These are phyloP conservation scores for Scleropages formosus DNA, from an alignment of 2,797 vertebrate species.

Conservation along the genomic window DNA sequence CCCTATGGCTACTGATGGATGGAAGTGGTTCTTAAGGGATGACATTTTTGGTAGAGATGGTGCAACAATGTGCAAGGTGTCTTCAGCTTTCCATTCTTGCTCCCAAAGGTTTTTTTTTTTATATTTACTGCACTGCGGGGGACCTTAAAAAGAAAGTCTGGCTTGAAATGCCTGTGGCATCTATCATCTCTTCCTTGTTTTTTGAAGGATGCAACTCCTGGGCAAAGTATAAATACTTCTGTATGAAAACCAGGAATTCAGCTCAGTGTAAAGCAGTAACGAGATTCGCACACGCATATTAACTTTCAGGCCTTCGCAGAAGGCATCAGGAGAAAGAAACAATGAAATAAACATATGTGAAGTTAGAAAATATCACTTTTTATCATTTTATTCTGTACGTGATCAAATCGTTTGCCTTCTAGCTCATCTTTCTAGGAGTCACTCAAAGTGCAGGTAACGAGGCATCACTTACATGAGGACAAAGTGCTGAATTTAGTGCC, in stretches of 20 bases:
- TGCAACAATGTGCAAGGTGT: constrained; percentile 2
- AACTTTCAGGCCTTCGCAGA: not conserved
- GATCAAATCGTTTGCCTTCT: too few species aligned
- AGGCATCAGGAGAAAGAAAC: not conserved
- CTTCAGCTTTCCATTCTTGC: constrained; percentile 20
- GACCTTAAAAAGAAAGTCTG: constrained; percentile 27
- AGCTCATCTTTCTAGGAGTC: too few species aligned
- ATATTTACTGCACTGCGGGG: constrained; percentile 21
- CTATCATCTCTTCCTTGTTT: constrained; percentile 30
- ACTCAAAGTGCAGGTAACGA: too few species aligned
- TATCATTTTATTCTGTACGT: too few species aligned
- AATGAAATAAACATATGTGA: too few species aligned
- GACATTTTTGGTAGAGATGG: constrained; percentile 22
- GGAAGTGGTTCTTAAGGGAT: constrained; percentile 27
- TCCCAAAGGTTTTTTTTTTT: constrained; percentile 7
- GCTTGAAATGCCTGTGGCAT: constrained; percentile 20
- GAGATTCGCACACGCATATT: not conserved
- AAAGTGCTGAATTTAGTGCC: too few species aligned
- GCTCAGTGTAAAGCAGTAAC: not conserved
- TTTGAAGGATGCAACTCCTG: constrained; percentile 21
- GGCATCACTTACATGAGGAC: too few species aligned
- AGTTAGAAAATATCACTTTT: too few species aligned
- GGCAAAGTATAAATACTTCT: not conserved
- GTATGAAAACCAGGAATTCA: too few species aligned
- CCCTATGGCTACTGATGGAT: constrained; percentile 28